Percentiles rank a stretch among this genome's conserved stretches.
Conservation (phyloP, 2,888 invertebrate genomes). For the Calameuta idolon region DNA sequence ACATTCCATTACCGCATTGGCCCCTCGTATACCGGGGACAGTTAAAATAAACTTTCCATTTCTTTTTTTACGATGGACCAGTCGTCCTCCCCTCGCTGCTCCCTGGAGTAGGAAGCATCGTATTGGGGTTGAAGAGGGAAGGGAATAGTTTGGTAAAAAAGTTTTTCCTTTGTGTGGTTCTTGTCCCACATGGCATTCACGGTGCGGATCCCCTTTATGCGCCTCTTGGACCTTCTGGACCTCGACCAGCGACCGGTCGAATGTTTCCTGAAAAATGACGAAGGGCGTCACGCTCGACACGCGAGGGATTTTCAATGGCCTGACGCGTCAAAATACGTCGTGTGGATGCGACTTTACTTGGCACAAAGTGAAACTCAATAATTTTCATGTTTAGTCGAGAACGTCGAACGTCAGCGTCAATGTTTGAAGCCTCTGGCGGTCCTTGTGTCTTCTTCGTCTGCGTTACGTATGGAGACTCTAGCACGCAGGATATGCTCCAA, state of each 20-base stretch:
- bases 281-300: neutral
- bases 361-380: constrained; percentile 29
- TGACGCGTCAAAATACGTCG: neutral
- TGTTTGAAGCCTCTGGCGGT: neutral
- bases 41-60: neutral
- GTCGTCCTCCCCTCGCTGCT: constrained; percentile 1
- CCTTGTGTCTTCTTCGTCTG: neutral
- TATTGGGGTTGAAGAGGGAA: neutral
- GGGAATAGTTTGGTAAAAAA: constrained; percentile 26
- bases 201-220: constrained; percentile 3
- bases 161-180: constrained; percentile 47
- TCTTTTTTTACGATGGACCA: neutral
- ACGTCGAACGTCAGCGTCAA: neutral
- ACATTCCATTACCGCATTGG: constrained; percentile 34
- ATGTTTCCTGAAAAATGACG: neutral
- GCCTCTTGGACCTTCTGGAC: neutral
- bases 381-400: constrained; percentile 36
- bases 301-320: neutral
- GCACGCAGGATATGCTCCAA: neutral
- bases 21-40: neutral
- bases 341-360: neutral
- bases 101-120: neutral
- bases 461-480: neutral
- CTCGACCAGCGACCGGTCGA: neutral
- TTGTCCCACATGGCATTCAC: constrained; percentile 1